Evolutionary conservation across 2,888 invertebrate species (phyloP).

Genomic region (Leptura quadrifasciata): DNA sequence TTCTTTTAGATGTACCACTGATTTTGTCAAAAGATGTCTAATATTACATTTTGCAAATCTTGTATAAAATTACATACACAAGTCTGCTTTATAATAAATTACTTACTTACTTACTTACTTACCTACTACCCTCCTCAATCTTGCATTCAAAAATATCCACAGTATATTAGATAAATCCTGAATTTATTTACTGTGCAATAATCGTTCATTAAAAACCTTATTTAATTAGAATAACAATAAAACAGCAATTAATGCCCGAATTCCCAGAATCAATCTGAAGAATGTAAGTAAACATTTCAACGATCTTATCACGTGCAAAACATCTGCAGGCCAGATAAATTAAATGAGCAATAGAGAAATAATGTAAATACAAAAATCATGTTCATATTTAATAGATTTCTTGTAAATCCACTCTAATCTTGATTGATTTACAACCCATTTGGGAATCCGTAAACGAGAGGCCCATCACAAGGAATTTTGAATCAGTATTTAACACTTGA

Average conservation of each 20-base stretch:
- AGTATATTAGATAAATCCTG: no score
- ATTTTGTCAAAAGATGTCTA: no score
- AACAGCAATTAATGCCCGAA: conserved; percentile 10
- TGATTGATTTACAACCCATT: conserved; percentile 38
- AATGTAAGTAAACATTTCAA: conserved; percentile 21
- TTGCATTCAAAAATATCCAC: no score
- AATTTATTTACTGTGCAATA: not conserved
- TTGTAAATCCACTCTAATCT: conserved; percentile 20
- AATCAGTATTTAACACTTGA: conserved; percentile 27
- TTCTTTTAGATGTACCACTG: no score
- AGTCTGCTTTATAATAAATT: no score
- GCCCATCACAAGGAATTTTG: conserved; percentile 19
- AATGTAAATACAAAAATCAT: conserved; percentile 32
- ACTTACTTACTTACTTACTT: no score
- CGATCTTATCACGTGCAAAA: conserved; percentile 36
- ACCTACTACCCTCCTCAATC: no score
- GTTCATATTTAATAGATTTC: conserved; percentile 30
- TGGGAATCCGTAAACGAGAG: conserved; percentile 29
- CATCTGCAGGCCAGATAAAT: conserved; percentile 35
- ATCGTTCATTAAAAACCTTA: not conserved
- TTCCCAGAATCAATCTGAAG: conserved; percentile 28
- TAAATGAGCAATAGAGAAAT: conserved; percentile 17
- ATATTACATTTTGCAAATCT: no score
- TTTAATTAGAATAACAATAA: conserved; percentile 22
- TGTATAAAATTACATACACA: no score